Percentiles rank a stretch among this genome's conserved stretches.
Evolutionary conservation across 2,113 vertebrate species (phyloP).

Genomic region (Callipepla squamata): DNA sequence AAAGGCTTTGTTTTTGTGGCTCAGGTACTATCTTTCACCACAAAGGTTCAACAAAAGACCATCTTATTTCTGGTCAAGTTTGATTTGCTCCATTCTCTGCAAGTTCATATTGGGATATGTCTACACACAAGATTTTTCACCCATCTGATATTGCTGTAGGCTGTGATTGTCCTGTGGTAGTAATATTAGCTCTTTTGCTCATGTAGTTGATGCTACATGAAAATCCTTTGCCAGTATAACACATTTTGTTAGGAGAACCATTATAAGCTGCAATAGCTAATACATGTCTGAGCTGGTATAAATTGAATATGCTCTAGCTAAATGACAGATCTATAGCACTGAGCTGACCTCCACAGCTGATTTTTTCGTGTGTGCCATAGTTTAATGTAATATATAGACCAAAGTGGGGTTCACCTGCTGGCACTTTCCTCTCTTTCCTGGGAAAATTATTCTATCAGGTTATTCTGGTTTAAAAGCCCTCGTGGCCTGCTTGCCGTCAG

Average conservation of each 20-base stretch:
- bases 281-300: conserved; percentile 10
- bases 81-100: not conserved
- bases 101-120: not conserved
- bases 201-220: not conserved
- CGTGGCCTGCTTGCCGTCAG: not conserved
- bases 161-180: not conserved
- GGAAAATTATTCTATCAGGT: conserved; percentile 42
- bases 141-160: conserved; percentile 6
- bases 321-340: conserved; percentile 5
- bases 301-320: conserved; percentile 45
- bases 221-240: not conserved
- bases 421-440: not conserved
- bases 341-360: conserved; percentile 25
- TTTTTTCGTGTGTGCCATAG: conserved; percentile 18
- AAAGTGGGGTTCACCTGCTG: not conserved
- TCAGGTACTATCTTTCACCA: not conserved
- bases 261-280: conserved; percentile 27
- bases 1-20: not conserved
- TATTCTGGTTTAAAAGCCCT: conserved; percentile 3
- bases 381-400: conserved; percentile 38
- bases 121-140: conserved; percentile 13
- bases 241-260: conserved; percentile 22
- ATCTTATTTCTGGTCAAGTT: not conserved
- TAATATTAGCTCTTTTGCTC: not conserved
- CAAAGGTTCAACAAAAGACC: not conserved